Base-by-base conservation (phyloP, 2,797 vertebrate species). In the Hipposideros larvatus region DNA sequence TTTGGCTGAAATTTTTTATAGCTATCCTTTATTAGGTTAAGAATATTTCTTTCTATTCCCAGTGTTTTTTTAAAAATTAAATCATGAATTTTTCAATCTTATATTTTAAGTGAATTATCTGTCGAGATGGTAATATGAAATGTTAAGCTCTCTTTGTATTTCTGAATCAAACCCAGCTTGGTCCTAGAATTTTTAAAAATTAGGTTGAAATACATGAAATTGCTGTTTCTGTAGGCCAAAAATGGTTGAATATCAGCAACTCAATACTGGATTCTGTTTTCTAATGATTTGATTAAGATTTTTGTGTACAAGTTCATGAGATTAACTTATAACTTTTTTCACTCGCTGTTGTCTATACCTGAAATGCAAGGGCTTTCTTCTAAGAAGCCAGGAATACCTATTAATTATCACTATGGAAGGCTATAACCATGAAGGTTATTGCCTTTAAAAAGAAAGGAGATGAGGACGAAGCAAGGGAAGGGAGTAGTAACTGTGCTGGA, bases 261-360 rank as follows among this genome's bases (percentile, higher is more conserved):
- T 21, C 34, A 77, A 19, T 63, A 31, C 59, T 74, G 3, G 24
- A 74, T 80, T 90, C 19, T 61, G 11, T 65, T 80, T 94, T 88
- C 63, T 89, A 78, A 63, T 73, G 61, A 55, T 83, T 87, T 78
- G 34, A 78, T 89, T 94, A 73, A 63, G 13, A 59, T 78, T 78
- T 77, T 48, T 77, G 59, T 43, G 18, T 11, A 1, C 26, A 21
- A 73, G 46, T 43, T 82, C 48, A 18, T 84, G 34, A 34, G 51
- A 61, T 48, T 43, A 83, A 43, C 11, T 51, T 63, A 15, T n/a
- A 61, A 53, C 66, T 95, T 78, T 53, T 78, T 55, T 87, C 22
- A 70, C 13, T 78, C 31, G 5, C 55, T 79, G 34, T 41, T 51
- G 61, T 87, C 80, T 48, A 21, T 11, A 70, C 73, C 22, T 46